These are phyloP conservation scores for Pollenia angustigena DNA, from an alignment of 2,888 invertebrate genomes.

Conservation along the genomic window DNA sequence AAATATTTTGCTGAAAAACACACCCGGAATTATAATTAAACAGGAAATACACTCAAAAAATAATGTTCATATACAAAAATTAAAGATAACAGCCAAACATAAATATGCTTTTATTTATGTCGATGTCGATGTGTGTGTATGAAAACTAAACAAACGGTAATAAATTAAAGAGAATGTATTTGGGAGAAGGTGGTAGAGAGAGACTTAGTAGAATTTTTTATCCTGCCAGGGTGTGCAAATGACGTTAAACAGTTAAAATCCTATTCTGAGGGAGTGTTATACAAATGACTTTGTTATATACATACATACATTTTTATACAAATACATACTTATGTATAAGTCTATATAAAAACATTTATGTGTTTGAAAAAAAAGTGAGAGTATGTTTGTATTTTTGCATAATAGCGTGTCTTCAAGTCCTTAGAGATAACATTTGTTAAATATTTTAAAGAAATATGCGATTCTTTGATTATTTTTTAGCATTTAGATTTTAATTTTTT, in stretches of 20 bases:
- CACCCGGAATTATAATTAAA: slow-evolving; percentile 67
- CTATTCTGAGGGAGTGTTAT: slow-evolving; percentile 57
- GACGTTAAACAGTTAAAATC: slow-evolving; percentile 53
- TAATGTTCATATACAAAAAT: neutral
- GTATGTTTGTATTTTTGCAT: slow-evolving; percentile 37
- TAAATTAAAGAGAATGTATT: slow-evolving; percentile 43
- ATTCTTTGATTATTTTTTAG: neutral
- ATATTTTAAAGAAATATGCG: slow-evolving; percentile 35
- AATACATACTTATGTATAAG: neutral
- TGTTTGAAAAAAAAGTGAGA: neutral
- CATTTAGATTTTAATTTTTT: slow-evolving; percentile 11
- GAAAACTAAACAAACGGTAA: slow-evolving; percentile 21
- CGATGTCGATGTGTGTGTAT: neutral
- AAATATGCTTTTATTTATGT: neutral
- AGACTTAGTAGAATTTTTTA: slow-evolving; percentile 13
- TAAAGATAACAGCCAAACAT: neutral
- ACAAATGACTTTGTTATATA: slow-evolving; percentile 9
- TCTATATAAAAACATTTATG: neutral
- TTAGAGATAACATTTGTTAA: slow-evolving; percentile 55
- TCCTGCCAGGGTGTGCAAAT: slow-evolving; percentile 55
- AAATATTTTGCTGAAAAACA: slow-evolving; percentile 27
- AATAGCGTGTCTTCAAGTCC: slow-evolving; percentile 61
- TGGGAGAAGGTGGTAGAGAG: neutral
- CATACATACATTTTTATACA: neutral
- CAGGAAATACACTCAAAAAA: slow-evolving; percentile 54